Evolutionary conservation across 64 coral and sea anemone species (phyloP), one percentile per base, ranked within the genome.

Genomic region (Actinia tenebrosa): DNA sequence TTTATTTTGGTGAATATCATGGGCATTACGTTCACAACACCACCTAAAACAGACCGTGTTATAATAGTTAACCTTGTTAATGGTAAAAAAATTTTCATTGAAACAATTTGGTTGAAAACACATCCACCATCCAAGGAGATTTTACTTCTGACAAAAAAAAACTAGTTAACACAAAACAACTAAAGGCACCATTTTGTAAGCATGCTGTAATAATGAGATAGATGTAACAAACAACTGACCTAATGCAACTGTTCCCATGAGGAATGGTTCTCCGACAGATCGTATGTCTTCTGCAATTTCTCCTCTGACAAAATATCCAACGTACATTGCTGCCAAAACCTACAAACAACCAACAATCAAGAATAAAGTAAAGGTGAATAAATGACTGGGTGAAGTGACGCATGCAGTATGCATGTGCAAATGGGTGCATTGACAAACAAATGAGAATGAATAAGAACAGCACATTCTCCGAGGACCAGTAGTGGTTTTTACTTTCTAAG

Each of bases 241-340:
- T 50, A 89, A 52, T 46, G 88, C 80, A 17, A 89, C 60, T 25
- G 88, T 89, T 13, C 88, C 88, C 10, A 83, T 60, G 6, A 89
- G 59, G 53, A 89, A 71, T 54, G 88, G 88, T 43, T 89, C 78
- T 80, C 88, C 79, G 37, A 66, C 79, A 50, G 79, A 81, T 22
- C 43, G 50, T 45, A 81, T 50, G 16, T 81, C 79, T 52, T 81
- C 79, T 20, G 43, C 9, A 3, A 81, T 50, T 11, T 81, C 79
- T 18, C 50, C 17, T 20, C 45, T 50, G 2, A 81, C 79, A 7
- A 50, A 81, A 53, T 81, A 81, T 0, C 79, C 79, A 16, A 81
- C 79, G 11, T 81, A 81, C 79, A 81, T 81, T 47, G 79, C 79
- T 20, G 79, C 79, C 15, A 81, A 14, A 50, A 81, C 22, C 79